Base-by-base conservation (phyloP, 2,888 invertebrate species). In the Agapostemon virescens region DNA sequence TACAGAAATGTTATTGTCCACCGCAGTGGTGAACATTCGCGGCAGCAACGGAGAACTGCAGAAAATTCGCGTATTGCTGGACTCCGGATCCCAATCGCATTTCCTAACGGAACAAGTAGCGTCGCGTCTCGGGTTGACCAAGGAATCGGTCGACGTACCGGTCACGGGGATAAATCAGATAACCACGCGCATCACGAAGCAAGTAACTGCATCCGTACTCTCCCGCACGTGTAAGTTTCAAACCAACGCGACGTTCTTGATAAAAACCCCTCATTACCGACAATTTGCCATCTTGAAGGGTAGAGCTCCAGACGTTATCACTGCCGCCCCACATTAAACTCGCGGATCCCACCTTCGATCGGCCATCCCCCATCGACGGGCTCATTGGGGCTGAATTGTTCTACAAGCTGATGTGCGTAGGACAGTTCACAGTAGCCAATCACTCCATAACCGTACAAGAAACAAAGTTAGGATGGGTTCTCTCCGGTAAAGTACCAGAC, bases 381-480 rank as follows among this genome's bases (percentile, higher is more conserved):
- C 33, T 77, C 5, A 45, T 74, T 15, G 69, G 77, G 0, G 42
- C 77, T 0, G 69, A 66, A 4, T 5, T 77, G 0, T 74, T 71
- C n/a, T 52, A 49, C 2, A 15, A 38, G 4, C 52, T 68, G 0
- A 26, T 72, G 1, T 63, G 77, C 23, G 23, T 69, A 13, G 78
- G 80, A 0, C 67, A 71, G 58, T 52, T 77, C 5, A 13, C 9
- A 20, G 0, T 78, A 15, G 15, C 68, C 2, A 26, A 69, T 2
- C 20, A 55, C 0, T 2, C 55, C n/a, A 36, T 64, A 23, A 11
- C 26, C n/a, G 1, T 70, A 33, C 17, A 68, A 69, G 63, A 82
- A 23, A 80, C 76, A 0, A 9, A 66, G 20, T 17, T 82, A 0
- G 82, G 79, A 1, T 84, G 80, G 79, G 45, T 82, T 0, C n/a